Conservation (phyloP, 2,888 invertebrate species). For the Melanostoma mellinum region DNA sequence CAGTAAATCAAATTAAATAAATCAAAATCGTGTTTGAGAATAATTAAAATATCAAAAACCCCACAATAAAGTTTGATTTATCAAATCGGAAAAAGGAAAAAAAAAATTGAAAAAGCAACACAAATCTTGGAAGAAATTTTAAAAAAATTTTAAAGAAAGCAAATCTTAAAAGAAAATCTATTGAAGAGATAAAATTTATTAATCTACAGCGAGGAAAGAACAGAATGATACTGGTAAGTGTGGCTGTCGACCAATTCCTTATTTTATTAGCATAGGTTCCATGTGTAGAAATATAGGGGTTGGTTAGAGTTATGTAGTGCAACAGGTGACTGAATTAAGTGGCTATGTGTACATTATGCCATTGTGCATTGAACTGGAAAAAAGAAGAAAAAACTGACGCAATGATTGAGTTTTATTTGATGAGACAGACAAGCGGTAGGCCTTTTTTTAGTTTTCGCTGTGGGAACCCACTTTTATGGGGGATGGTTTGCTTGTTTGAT, state of each 20-base stretch:
- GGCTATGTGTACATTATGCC: not conserved
- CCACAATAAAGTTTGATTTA: no score
- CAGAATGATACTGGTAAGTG: conserved; percentile 70
- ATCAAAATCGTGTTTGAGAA: conserved; percentile 28
- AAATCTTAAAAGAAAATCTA: conserved; percentile 13
- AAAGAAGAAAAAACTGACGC: conserved; percentile 76
- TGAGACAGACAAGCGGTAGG: conserved; percentile 51
- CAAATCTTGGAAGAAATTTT: conserved; percentile 1
- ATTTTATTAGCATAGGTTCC: not conserved
- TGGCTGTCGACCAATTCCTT: not conserved
- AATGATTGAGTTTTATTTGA: conserved; percentile 75
- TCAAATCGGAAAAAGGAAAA: not conserved
- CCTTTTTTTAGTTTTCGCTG: not conserved
- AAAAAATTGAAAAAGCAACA: not conserved
- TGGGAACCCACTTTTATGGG: not conserved
- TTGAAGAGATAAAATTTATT: conserved; percentile 12
- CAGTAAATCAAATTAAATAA: conserved; percentile 74
- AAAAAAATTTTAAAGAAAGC: not conserved
- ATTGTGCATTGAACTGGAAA: conserved; percentile 26
- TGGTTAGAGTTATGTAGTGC: conserved; percentile 6
- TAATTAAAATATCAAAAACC: not conserved
- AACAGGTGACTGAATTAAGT: conserved; percentile 13
- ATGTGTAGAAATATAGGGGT: not conserved
- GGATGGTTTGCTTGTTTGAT: not conserved
- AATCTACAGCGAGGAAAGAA: conserved; percentile 49